These are phyloP conservation scores for Drosophila tristis DNA, from an alignment of 1,140 invertebrate genomes.

Conservation along the genomic window DNA sequence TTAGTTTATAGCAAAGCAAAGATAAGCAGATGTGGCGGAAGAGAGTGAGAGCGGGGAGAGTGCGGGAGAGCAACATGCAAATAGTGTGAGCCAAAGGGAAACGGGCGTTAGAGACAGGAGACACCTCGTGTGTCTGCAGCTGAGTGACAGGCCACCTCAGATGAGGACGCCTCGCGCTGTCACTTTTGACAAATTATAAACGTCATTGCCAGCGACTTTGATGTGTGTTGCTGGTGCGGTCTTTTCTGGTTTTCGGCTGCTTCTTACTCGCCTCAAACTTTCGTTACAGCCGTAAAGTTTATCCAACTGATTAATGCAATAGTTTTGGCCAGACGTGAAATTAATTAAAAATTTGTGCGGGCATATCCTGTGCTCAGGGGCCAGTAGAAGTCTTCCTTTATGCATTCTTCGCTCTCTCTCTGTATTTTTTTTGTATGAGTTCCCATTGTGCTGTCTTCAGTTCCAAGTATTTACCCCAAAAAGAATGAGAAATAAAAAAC, in stretches of 20 bases:
- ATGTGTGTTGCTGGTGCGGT: constrained; percentile 50
- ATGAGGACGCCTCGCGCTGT: constrained; percentile 57
- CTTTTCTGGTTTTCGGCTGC: constrained; percentile 12
- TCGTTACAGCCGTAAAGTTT: constrained; percentile 36
- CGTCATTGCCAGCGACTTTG: constrained; percentile 78
- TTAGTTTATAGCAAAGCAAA: constrained; percentile 35
- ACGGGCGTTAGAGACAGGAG: too few relatives aligned
- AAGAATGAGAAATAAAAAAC: constrained; percentile 23
- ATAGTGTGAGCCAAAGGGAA: too few relatives aligned
- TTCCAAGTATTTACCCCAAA: constrained; percentile 20
- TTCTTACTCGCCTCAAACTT: constrained; percentile 17
- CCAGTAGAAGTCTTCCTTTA: not conserved
- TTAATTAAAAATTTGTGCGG: constrained; percentile 59
- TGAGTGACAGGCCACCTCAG: constrained; percentile 65
- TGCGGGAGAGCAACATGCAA: not conserved
- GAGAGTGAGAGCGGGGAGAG: not conserved
- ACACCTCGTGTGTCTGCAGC: constrained; percentile 11
- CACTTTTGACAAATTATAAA: constrained; percentile 81
- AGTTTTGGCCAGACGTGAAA: constrained; percentile 65
- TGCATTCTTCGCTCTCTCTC: not conserved
- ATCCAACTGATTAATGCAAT: constrained; percentile 75
- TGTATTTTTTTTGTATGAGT: constrained; percentile 9
- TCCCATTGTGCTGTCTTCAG: constrained; percentile 18
- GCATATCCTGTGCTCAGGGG: constrained; percentile 39
- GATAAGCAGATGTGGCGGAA: constrained; percentile 27